phyloP scores from a whole-genome alignment of 2,113 vertebrate species.

The Neodon shergylaensis region DNA sequence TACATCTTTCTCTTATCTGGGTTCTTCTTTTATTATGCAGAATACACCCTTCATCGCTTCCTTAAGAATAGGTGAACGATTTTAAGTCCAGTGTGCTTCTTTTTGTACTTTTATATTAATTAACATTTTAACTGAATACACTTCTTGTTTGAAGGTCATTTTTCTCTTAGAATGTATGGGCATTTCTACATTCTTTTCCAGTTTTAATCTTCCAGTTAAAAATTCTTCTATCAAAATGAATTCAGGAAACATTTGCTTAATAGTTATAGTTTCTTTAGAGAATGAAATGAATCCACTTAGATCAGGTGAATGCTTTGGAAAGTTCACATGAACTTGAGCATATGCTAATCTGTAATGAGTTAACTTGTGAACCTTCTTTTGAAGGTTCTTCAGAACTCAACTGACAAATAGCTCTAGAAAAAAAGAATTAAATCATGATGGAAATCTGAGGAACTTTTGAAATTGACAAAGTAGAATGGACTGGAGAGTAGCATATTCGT shows the following conservation, averaged over 20 bases:
- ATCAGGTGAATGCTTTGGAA: background rate
- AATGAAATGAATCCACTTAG: background rate
- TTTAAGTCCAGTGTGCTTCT: background rate
- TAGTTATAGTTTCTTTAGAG: background rate
- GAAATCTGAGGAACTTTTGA: background rate
- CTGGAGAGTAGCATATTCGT: background rate
- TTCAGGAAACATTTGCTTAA: background rate
- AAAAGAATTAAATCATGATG: background rate
- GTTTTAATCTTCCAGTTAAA: slow-evolving; percentile 1
- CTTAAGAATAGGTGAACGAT: background rate
- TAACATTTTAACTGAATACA: background rate
- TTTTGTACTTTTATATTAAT: background rate
- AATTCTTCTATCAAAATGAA: background rate
- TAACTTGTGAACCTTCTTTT: background rate
- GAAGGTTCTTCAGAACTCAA: background rate
- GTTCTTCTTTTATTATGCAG: background rate
- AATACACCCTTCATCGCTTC: background rate
- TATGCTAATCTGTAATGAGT: background rate
- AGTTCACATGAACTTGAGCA: background rate
- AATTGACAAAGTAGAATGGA: background rate
- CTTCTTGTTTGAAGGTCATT: slow-evolving; percentile 19
- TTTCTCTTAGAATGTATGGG: background rate
- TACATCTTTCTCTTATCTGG: background rate
- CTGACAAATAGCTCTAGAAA: background rate
- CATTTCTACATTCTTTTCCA: slow-evolving; percentile 28